A percentile compares a stretch with the other conserved stretches of the same genome.
These are phyloP conservation scores for Neomorphus geoffroyi DNA, from an alignment of 2,797 vertebrate genomes.

Conservation along the genomic window DNA sequence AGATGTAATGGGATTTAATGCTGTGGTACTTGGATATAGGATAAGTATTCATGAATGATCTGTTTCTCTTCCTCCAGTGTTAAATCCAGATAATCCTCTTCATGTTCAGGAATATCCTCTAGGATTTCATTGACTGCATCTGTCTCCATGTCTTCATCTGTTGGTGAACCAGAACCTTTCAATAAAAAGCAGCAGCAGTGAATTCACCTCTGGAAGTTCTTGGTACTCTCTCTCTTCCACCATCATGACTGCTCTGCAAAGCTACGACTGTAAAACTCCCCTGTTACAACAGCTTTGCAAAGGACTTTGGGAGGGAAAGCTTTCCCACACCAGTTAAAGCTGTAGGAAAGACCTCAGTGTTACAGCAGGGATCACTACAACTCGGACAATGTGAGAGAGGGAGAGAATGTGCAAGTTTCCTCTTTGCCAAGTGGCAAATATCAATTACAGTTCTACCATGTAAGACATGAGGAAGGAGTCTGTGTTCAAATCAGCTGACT, in stretches of 20 bases:
- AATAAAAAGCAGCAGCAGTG: background rate
- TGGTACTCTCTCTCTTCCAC: background rate
- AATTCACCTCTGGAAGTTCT: background rate
- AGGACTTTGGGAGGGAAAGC: background rate
- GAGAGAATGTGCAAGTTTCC: background rate
- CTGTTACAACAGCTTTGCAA: background rate
- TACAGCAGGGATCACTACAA: background rate
- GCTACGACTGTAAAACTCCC: background rate
- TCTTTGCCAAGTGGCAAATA: background rate
- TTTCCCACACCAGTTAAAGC: background rate
- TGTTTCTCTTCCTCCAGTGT: conserved; percentile 91
- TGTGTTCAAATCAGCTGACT: background rate
- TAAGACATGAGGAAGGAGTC: fast-evolving
- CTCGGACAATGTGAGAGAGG: background rate
- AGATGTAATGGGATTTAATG: conserved; percentile 49
- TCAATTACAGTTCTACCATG: background rate
- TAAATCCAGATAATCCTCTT: conserved; percentile 95
- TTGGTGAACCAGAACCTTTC: conserved; percentile 73
- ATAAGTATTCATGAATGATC: conserved; percentile 85
- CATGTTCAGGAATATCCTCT: conserved; percentile 90
- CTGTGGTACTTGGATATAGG: conserved; percentile 77
- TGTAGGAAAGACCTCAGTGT: background rate
- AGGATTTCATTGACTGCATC: conserved; percentile 91
- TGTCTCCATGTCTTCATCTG: conserved; percentile 81
- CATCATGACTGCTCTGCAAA: fast-evolving